Evolutionary conservation across 2,113 vertebrate species (phyloP).

Genomic region (Anguilla japonica): DNA sequence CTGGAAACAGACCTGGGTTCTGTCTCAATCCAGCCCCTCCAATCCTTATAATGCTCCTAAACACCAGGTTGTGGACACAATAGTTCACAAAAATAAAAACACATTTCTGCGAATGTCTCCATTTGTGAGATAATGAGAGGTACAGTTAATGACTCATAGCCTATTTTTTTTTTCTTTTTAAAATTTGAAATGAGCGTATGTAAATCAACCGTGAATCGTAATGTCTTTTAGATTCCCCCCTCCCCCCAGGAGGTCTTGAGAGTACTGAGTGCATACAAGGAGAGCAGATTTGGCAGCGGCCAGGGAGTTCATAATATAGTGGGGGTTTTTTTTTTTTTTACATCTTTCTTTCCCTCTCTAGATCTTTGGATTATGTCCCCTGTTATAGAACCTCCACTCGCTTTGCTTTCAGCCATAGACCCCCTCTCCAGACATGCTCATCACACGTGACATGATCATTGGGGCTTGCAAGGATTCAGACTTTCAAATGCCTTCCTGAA

Average conservation of each 20-base stretch:
- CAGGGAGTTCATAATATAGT: slow-evolving; percentile 30
- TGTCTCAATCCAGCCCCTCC: slow-evolving; percentile 26
- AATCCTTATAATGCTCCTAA: background rate
- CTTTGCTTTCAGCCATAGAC: background rate
- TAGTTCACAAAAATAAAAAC: slow-evolving; percentile 3
- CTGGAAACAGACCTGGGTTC: slow-evolving; percentile 8
- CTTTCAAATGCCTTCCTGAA: slow-evolving; percentile 38
- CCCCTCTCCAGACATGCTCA: slow-evolving; percentile 10
- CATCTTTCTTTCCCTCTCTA: background rate
- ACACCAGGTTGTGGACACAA: background rate
- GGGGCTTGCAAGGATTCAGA: slow-evolving; percentile 25
- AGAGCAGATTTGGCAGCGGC: slow-evolving; percentile 31
- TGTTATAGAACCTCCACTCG: background rate
- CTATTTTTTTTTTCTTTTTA: background rate
- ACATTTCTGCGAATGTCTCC: background rate
- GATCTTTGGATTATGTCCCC: background rate
- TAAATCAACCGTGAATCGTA: slow-evolving; percentile 36
- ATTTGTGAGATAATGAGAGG: slow-evolving; percentile 21
- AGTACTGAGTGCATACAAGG: slow-evolving; percentile 28
- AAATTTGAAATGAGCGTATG: slow-evolving; percentile 19
- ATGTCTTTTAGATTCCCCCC: slow-evolving; percentile 36
- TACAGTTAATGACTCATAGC: slow-evolving; percentile 33
- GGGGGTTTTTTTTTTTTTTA: background rate
- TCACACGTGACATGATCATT: slow-evolving; percentile 31
- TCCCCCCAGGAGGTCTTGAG: slow-evolving; percentile 34